Evolutionary conservation across 1,140 invertebrate species (phyloP).

Genomic region (Drosophila ananassae): DNA sequence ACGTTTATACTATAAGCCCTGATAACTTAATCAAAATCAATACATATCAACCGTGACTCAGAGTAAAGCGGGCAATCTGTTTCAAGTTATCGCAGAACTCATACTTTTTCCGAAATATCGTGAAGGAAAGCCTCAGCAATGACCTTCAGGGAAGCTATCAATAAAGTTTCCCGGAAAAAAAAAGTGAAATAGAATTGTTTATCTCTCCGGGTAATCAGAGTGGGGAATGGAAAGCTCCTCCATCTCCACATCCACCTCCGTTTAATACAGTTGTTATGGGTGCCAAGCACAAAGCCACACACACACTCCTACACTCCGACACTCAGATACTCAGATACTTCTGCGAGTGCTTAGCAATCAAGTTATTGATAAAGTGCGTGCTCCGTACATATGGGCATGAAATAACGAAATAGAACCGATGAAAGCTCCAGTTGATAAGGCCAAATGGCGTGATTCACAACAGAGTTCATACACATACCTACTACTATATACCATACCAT

Average conservation of each 20-base stretch:
- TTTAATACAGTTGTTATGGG: slow-evolving; percentile 67
- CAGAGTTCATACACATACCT: slow-evolving; percentile 34
- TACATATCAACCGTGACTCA: slow-evolving; percentile 20
- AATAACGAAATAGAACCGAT: slow-evolving; percentile 60
- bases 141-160: slow-evolving; percentile 35
- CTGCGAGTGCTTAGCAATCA: slow-evolving; percentile 39
- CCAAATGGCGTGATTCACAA: slow-evolving; percentile 76
- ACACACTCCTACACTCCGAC: not conserved
- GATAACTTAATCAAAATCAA: slow-evolving; percentile 19
- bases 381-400: slow-evolving; percentile 33
- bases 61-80: slow-evolving; percentile 18
- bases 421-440: slow-evolving; percentile 62
- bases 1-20: not conserved
- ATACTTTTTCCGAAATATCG: not conserved
- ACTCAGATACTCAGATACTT: slow-evolving; percentile 37
- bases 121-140: not conserved
- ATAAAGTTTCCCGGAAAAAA: slow-evolving; percentile 20
- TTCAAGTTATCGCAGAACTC: slow-evolving; percentile 7
- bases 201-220: slow-evolving; percentile 21
- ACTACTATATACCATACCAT: not conserved
- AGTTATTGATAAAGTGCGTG: slow-evolving; percentile 66
- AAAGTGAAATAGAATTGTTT: slow-evolving; percentile 36
- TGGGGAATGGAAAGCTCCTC: slow-evolving; percentile 18
- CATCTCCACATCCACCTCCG: slow-evolving; percentile 32
- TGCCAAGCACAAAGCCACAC: slow-evolving; percentile 51